Evolutionary conservation across 2,888 invertebrate species (phyloP).

Genomic region (Ectemnius lituratus): DNA sequence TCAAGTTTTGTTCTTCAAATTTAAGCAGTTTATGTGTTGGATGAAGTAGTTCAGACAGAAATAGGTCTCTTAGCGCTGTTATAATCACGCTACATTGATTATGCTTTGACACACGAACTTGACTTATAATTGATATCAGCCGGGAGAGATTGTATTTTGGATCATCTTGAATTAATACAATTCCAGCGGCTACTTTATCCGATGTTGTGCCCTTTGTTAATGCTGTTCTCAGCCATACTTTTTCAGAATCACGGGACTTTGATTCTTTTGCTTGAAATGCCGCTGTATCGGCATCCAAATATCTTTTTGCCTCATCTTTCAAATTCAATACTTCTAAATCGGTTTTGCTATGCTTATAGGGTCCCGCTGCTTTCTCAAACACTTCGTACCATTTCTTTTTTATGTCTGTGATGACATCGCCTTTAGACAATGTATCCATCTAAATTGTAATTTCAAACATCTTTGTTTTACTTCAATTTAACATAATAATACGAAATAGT

Average conservation of each 20-base stretch:
- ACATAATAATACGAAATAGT: background rate
- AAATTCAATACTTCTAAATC: conserved; percentile 81
- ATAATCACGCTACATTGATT: conserved; percentile 85
- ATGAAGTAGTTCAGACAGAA: conserved; percentile 85
- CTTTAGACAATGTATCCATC: conserved; percentile 42
- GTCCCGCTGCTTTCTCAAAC: conserved; percentile 63
- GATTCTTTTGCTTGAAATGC: conserved; percentile 76
- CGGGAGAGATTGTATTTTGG: conserved; percentile 88
- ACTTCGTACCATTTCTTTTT: conserved; percentile 84
- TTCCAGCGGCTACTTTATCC: conserved; percentile 92
- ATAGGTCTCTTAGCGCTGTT: conserved; percentile 88
- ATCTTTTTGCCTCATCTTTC: conserved; percentile 83
- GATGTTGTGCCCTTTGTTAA: conserved; percentile 89
- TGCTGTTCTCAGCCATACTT: conserved; percentile 88
- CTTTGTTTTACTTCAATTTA: background rate
- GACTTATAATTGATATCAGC: conserved; percentile 85
- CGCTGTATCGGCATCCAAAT: conserved; percentile 83
- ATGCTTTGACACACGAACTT: conserved; percentile 89
- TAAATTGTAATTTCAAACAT: conserved; percentile 10
- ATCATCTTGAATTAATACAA: conserved; percentile 89
- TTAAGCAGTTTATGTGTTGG: conserved; percentile 83
- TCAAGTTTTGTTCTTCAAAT: conserved; percentile 84
- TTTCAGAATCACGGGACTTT: conserved; percentile 81
- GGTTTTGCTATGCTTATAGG: conserved; percentile 71
- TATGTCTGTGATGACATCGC: background rate